A percentile compares a stretch with the other conserved stretches of the same genome.
Conservation (phyloP, 2,113 vertebrate genomes). For the Actenoides hombroni region DNA sequence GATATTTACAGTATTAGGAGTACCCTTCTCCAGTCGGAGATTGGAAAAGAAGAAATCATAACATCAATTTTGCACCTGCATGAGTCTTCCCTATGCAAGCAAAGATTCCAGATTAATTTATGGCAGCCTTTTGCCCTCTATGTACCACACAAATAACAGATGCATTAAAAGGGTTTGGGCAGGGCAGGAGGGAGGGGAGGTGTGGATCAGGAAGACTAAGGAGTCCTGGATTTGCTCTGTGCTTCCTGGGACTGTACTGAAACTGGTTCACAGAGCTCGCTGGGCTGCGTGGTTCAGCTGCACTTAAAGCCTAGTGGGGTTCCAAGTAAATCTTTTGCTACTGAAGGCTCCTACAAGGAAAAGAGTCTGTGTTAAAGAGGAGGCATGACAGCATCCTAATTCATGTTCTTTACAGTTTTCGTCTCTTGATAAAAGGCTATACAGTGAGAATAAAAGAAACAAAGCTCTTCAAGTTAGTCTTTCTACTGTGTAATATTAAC, state of each 20-base stretch:
- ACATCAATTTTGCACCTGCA: background rate
- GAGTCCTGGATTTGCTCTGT: background rate
- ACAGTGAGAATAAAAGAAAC: background rate
- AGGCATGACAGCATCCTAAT: background rate
- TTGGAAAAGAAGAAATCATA: background rate
- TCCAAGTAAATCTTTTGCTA: background rate
- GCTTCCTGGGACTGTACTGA: background rate
- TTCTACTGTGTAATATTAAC: background rate
- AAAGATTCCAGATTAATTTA: background rate
- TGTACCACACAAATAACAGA: background rate
- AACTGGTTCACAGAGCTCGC: background rate
- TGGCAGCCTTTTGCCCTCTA: background rate
- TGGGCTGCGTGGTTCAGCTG: background rate
- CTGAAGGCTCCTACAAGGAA: background rate
- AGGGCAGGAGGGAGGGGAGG: background rate
- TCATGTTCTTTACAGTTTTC: background rate
- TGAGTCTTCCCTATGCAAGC: background rate
- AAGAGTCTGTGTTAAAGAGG: background rate
- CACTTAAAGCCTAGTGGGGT: background rate
- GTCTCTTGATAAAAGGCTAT: background rate
- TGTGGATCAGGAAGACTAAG: background rate
- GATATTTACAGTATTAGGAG: slow-evolving; percentile 36
- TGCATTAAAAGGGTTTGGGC: background rate
- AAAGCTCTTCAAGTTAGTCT: background rate
- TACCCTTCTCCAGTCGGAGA: background rate